Conservation (phyloP, 2,797 vertebrate species). For the Jordanella pulchra region DNA sequence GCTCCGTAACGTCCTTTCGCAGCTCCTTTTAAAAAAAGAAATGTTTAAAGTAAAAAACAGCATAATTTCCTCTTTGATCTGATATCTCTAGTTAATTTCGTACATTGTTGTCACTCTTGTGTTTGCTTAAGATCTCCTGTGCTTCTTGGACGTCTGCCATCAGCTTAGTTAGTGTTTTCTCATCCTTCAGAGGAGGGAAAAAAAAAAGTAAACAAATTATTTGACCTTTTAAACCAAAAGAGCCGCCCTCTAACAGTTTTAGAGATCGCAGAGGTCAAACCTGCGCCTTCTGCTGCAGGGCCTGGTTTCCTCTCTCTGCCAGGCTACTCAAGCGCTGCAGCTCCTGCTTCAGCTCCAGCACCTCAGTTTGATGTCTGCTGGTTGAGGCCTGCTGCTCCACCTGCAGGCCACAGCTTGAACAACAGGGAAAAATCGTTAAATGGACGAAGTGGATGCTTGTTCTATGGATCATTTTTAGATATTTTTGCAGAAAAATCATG, state of each 20-base stretch:
- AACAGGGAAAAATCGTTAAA: neutral
- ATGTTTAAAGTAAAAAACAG: neutral
- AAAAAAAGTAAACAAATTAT: neutral
- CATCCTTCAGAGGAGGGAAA: slow-evolving; percentile 59
- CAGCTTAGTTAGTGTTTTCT: slow-evolving; percentile 68
- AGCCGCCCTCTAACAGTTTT: rapidly evolving
- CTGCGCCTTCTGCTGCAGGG: slow-evolving; percentile 83
- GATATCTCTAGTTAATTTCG: slow-evolving; percentile 21
- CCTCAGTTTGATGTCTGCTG: slow-evolving; percentile 58
- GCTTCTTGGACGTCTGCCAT: slow-evolving; percentile 69
- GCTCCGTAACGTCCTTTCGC: slow-evolving; percentile 65
- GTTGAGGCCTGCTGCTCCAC: slow-evolving; percentile 72
- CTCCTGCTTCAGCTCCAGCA: slow-evolving; percentile 74
- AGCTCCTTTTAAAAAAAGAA: slow-evolving; percentile 64
- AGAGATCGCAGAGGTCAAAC: slow-evolving; percentile 59
- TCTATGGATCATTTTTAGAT: neutral
- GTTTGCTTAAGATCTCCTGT: slow-evolving; percentile 65
- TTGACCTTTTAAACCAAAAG: neutral
- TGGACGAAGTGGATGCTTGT: neutral
- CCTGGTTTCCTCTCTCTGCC: slow-evolving; percentile 76
- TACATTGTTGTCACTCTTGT: slow-evolving; percentile 74
- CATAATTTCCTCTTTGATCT: neutral
- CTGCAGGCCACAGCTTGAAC: slow-evolving; percentile 82
- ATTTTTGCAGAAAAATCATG: too few relatives aligned
- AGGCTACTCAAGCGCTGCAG: slow-evolving; percentile 71